Evolutionary conservation across 2,888 invertebrate genomes (phyloP), one percentile per base, ranked within the genome.

Genomic region (Sinodicranocentrus sp.): DNA sequence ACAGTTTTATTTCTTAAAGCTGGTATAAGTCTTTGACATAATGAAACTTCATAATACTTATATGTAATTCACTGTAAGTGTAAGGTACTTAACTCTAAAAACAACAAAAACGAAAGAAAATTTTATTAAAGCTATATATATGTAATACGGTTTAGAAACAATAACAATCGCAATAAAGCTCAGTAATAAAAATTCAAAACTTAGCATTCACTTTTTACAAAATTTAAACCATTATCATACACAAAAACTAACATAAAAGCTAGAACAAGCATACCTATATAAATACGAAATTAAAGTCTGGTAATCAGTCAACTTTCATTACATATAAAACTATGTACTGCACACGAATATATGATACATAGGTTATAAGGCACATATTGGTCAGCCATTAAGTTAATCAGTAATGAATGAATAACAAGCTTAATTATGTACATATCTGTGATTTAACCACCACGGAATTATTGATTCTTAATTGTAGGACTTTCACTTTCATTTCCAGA

Each of bases 401-500:
- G 59, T 19, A 59, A 15, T 59, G 10, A n/a, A 59, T n/a, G 26
- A 8, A 57, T 21, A 57, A 54, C 19, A n/a, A 54, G n/a, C n/a
- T n/a, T n/a, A n/a, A n/a, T n/a, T n/a, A n/a, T n/a, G n/a, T n/a
- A n/a, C n/a, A n/a, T n/a, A n/a, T n/a, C n/a, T n/a, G n/a, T n/a
- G n/a, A n/a, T n/a, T n/a, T n/a, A n/a, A n/a, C n/a, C n/a, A n/a
- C n/a, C n/a, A n/a, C 25, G 25, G 15, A 48, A 5, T 65, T 52
- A 84, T 21, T 67, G 59, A 54, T 44, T 79, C 68, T 86, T 84
- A 25, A 76, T 79, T 19, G 70, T 65, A n/a, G 84, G 63, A 28
- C 71, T 75, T 1, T 84, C 84, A 59, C 84, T 85, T 48, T 79
- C 85, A 65, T 85, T 84, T 39, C 82, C 82, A 2, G 87, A 73